Evolutionary conservation across 2,888 invertebrate species (phyloP), one percentile per base, ranked within the genome.

Genomic region (Heliconius charithonia): DNA sequence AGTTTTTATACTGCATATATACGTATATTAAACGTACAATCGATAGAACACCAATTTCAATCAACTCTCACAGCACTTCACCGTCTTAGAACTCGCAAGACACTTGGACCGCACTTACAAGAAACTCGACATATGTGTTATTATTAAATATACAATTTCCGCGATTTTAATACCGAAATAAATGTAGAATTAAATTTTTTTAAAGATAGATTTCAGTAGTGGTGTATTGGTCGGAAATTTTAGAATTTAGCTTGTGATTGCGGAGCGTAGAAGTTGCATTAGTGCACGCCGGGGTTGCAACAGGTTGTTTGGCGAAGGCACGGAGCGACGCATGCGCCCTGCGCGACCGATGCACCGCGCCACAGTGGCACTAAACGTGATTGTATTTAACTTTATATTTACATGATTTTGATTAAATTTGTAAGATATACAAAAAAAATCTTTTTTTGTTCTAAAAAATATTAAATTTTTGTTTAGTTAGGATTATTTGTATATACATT

Each of bases 281-380:
- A 87, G 91, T 94, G 94, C 94, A 95, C 93, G 93, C 91, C 90
- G 92, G 87, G 84, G 87, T 92, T 95, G 94, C 94, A 95, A 95
- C 94, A 95, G 94, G 94, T 95, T 94, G 94, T 93, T 93, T 93
- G 92, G 90, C 85, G 85, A 89, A 89, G 88, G 82, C 85, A 82
- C 83, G 78, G 81, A 41, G 76, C 81, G 83, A 86, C 93, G 94
- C 93, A 90, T 91, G 94, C 94, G 94, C 87, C 82, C 65, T 81
- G 77, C 80, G 78, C 85, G 82, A 82, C 87, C 89, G 87, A 88
- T 90, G 92, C 92, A 91, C 77, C 85, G 80, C 86, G 84, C 92
- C 86, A 94, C 91, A 94, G 86, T 93, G 92, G 89, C 69, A 85
- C 80, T 89, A 85, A 71, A 82, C 27, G 59, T 32, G 75, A 66